Evolutionary conservation across 2,797 vertebrate genomes (phyloP), one percentile per base, ranked within the genome.

Genomic region (Hippoglossus hippoglossus): DNA sequence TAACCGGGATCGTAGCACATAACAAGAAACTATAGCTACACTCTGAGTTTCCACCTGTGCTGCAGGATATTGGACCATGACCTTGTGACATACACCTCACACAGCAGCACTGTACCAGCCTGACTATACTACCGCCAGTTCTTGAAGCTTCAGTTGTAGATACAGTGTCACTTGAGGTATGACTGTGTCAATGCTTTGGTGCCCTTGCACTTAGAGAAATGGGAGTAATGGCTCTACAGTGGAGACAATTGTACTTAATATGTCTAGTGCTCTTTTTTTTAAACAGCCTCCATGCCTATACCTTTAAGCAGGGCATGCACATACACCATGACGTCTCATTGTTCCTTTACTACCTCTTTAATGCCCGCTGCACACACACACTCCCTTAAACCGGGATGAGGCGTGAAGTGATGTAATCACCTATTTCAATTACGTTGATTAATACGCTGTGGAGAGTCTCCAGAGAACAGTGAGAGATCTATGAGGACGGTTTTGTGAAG

Each of bases 371-470:
- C 78, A 36, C 74, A 64, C 74, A 64, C 73, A 71, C 56, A 62
- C 69, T 80, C 70, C 70, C 80, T 80, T 74, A 92, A 89, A 89
- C 77, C 18, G n/a, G 67, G 72, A 87, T 81, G 77, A 85, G 79
- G 75, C 71, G 74, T 87, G 79, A 87, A 92, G 87, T 89, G 88
- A 88, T 90, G 82, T 85, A 91, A 91, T 93, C 87, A 92, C 91
- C 84, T 80, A 84, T 92, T 93, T 91, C 89, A 92, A 93, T 93
- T 90, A 92, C 79, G 68, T 85, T 93, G 91, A 93, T 91, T 92
- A 87, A 92, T 90, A 87, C 47, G 72, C 79, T 75, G 78, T 79
- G 79, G 80, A 89, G 87, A 82, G 83, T 79, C 86, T 79, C 85
- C 63, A 57, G 82, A 91, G 92, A 88, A 75, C 72, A 56, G 64